Base-by-base conservation (phyloP, 2,888 invertebrate genomes). In the Rambutsinella grinnellia region DNA sequence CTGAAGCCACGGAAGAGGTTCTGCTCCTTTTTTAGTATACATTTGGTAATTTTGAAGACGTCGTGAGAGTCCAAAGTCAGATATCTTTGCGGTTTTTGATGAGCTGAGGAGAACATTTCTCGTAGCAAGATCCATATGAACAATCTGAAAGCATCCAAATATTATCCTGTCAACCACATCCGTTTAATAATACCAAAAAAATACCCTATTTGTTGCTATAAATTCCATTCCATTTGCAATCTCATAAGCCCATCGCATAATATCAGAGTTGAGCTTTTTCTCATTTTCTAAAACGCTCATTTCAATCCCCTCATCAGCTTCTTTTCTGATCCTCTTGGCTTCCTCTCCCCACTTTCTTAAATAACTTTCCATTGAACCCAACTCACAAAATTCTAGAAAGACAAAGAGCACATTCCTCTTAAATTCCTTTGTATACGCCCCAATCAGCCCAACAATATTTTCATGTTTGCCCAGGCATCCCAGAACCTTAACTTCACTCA, bases 381-480 rank as follows among this genome's bases (percentile, higher is more conserved):
- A 8, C 6, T 36, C 36, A 36, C 28, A 26, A 3, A 57, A 19
- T 21, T 57, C 57, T n/a, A n/a, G 3, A 10, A 36, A 24, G 3
- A 28, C 36, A 17, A 26, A 28, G n/a, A 57, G 19, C 2, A 17
- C 10, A 17, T 28, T 28, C 3, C 21, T 60, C 28, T 19, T 21
- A n/a, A 60, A 46, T 21, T 60, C 60, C 2, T 44, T 46, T 2
- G 60, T 60, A 17, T 60, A 60, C 8, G 60, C 60, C 3, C 60
- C 60, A 44, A 44, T 13, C 2, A 60, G 2, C 3, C 1, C 5
- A 1, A 46, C 19, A 21, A 60, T 21, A 17, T 60, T 3, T 2
- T 44, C 46, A 23, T 60, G 60, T 19, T 60, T 60, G 1, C 46
- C 44, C 2, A 60, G 17, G 23, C 46, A 46, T 10, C 21, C 6